Base-by-base conservation (phyloP, 2,888 invertebrate species). In the Apotomis turbidana region DNA sequence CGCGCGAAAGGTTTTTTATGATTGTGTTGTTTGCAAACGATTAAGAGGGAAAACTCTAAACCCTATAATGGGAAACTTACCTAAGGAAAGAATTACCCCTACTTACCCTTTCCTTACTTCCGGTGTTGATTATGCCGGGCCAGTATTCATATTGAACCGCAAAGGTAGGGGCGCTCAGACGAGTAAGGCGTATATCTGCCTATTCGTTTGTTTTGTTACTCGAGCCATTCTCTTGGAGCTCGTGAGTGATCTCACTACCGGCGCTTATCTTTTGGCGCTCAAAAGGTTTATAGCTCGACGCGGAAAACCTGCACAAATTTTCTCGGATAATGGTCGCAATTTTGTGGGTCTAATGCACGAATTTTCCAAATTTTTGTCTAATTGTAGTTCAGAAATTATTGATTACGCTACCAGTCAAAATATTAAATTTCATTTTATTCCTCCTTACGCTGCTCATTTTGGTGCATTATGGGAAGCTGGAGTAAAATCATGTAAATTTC, bases 121-220 rank as follows among this genome's bases (percentile, higher is more conserved):
- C 9, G 80, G 78, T 12, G 79, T 79, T 0, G 79, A 81, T 13
- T 80, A 79, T 59, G 77, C 76, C 0, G 79, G 79, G 8, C 80
- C 79, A 46, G 41, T 79, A 49, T 68, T 71, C 15, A 71, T 75
- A 41, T 60, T 79, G 10, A 79, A 76, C 60, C 68, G 77, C 2
- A 78, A 75, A 62, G 78, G 78, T 3, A 74, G 75, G 10, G 78
- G 80, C 0, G 71, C 77, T 0, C 76, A 70, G 59, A 36, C 75
- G 41, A 64, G 71, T 27, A 78, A 80, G 55, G 68, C 63, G n/a
- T 80, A 78, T 46, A 69, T 79, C 13, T 78, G 77, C 70, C 57
- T 79, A 67, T 77, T 79, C 68, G 58, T 80, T 36, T 78, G 78
- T 70, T 77, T 79, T 36, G 78, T 66, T 9, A 46, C 46, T 3